Base-by-base conservation (phyloP, 2,888 invertebrate genomes). In the Subacronicta megacephala region DNA sequence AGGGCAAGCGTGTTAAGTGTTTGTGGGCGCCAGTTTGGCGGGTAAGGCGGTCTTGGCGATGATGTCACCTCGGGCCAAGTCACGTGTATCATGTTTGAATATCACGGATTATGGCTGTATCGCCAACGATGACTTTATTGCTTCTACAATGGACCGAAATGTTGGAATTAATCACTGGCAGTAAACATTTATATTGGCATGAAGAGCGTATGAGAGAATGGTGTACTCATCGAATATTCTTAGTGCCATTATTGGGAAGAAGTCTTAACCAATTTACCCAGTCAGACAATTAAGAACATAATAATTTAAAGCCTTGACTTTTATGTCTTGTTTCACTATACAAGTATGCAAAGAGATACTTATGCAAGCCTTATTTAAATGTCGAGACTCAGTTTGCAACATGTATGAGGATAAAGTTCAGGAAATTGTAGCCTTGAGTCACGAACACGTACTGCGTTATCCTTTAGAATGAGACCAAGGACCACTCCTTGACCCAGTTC, bases 401-500 rank as follows among this genome's bases (percentile, higher is more conserved):
- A 62, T 62, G 53, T 33, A 68, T 63, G 50, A 69, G 72, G 68
- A 76, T 71, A 68, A 70, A 44, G 44, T 63, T 63, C 43, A 40
- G 42, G 40, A 44, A 60, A 44, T 45, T 57, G 23, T 55, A 64
- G 68, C 77, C 76, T 78, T 79, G 75, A 67, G 60, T 59, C 51
- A 62, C 66, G 49, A 64, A 54, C 61, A 57, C 62, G 62, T 65
- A 44, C 20, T 50, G 45, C 36, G 52, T 73, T 75, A 72, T 79
- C 75, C 79, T 80, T 67, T 40, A 54, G 17, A 60, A 23, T 13
- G 20, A 57, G 56, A 47, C 59, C 69, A 67, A 82, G 83, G 84
- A 81, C 62, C 69, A 82, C 72, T 79, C 88, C 87, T 83, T 89
- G 89, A 83, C 88, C 83, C 49, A 80, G 46, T 82, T 84, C 36